Base-by-base conservation (phyloP, 1,140 invertebrate species). In the Scaptodrosophila lebanonensis region DNA sequence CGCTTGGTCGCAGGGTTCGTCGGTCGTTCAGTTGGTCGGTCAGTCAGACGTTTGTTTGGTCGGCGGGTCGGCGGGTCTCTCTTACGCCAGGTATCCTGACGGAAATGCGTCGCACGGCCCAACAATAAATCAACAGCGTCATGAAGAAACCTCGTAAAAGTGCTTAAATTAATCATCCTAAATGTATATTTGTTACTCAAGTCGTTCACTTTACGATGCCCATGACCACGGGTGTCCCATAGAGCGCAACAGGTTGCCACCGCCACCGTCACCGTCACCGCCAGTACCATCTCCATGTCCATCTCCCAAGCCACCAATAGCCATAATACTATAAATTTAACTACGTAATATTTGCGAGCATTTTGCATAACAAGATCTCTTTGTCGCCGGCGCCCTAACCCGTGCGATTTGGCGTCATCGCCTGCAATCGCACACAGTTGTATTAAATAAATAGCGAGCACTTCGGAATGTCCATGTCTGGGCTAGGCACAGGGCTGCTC, bases 131-230 rank as follows among this genome's bases (percentile, higher is more conserved):
- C 83, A 85, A 66, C 52, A 61, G 45, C 40, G 70, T 72, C 69
- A 84, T 84, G 83, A 84, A 83, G 67, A 69, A 61, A 42, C 66
- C 63, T 85, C 83, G 75, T 85, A 85, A 85, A 85, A 85, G 73
- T 82, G 76, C 77, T 85, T 85, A 85, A 85, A 85, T 85, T 85
- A 85, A 85, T 85, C 83, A 85, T 85, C 53, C 66, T 66, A 63
- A 85, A 59, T 66, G 68, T 73, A 64, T 73, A 70, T 77, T 70
- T 84, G 67, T 85, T 82, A 66, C 60, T 73, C 69, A 66, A 62
- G 59, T 77, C 52, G 64, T 61, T 65, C 54, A 40, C 44, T 83
- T 85, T 83, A 85, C 67, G 83, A 76, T 72, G 50, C 39, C 56
- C 53, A 59, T 33, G 48, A 49, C 65, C 16, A 38, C 50, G 70